Evolutionary conservation across 2,113 vertebrate species (phyloP).

Genomic region (Argyrosomus japonicus): DNA sequence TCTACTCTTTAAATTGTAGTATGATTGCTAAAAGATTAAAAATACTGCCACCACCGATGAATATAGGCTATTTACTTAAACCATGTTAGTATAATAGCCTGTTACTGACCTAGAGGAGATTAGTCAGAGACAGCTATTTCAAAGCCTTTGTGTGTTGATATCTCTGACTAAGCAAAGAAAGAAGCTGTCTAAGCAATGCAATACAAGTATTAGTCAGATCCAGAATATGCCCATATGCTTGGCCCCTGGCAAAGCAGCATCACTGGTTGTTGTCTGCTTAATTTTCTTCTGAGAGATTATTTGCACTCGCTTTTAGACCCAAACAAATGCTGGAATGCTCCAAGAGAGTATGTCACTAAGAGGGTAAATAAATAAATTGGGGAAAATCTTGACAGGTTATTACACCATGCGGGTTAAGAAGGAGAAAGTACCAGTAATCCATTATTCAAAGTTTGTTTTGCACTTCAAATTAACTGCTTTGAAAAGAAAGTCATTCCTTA

Average conservation of each 20-base stretch:
- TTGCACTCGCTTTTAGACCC: conserved; percentile 73
- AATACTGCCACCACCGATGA: conserved; percentile 75
- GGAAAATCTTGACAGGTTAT: conserved; percentile 85
- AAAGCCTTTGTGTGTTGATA: conserved; percentile 65
- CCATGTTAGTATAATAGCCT: conserved; percentile 86
- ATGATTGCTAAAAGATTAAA: conserved; percentile 73
- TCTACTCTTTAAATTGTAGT: conserved; percentile 32
- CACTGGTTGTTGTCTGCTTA: conserved; percentile 72
- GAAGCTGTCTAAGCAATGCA: conserved; percentile 63
- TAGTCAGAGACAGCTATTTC: conserved; percentile 73
- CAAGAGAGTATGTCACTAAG: conserved; percentile 70
- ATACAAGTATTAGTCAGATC: conserved; percentile 72
- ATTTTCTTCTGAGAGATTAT: conserved; percentile 75
- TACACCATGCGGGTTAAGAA: conserved; percentile 86
- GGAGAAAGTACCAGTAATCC: conserved; percentile 84
- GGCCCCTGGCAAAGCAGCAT: conserved; percentile 64
- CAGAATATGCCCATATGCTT: conserved; percentile 60
- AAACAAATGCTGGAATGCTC: conserved; percentile 77
- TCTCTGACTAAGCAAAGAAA: conserved; percentile 70
- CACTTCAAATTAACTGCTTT: conserved; percentile 82
- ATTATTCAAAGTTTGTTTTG: conserved; percentile 90
- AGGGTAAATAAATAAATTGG: conserved; percentile 80
- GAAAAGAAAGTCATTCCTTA: conserved; percentile 84
- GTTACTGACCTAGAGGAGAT: conserved; percentile 77
- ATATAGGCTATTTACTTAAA: conserved; percentile 85